Evolutionary conservation across 2,113 vertebrate species (phyloP), one percentile per base, ranked within the genome.

Genomic region (Gymnobelideus leadbeateri): DNA sequence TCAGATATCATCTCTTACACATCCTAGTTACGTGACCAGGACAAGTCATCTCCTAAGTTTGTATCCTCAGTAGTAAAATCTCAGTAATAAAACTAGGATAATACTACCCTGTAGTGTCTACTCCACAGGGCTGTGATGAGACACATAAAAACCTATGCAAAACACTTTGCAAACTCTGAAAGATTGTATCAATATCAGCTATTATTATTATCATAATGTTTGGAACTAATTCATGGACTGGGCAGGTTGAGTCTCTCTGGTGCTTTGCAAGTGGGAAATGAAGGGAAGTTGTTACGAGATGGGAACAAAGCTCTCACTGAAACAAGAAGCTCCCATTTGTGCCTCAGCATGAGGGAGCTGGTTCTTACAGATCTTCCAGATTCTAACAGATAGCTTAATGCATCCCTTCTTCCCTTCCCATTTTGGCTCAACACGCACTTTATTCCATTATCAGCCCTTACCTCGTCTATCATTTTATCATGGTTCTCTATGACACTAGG

Each of bases 401-500:
- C 19, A 95, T 93, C 46, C 92, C 26, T 90, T 28, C 53, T 94
- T 93, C 23, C 68, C 49, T 92, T n/a, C 3, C 54, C 61, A 95
- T 92, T 92, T 92, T 93, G 26, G 84, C 77, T 95, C 97, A 92
- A 92, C 46, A 53, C 52, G 61, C 68, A 84, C 68, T 95, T 94
- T 93, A 91, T 92, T 84, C n/a, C 68, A 92, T 91, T 61, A 92
- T 54, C 47, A 84, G 28, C 47, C 96, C 10, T 95, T 92, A 89
- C 10, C 55, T 94, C 94, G 23, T 94, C 93, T 94, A 84, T 84
- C 37, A 51, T 61, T 94, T 94, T 92, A 53, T 92, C 95, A 89
- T 97, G n/a, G 21, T 96, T 89, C 46, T 95, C 93, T 95, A 68
- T 93, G 51, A 94, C 94, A 89, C 97, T 46, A 91, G 95, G 93